These are phyloP conservation scores for Lordiphosa clarofinis DNA, from an alignment of 1,140 invertebrate species.

Conservation along the genomic window DNA sequence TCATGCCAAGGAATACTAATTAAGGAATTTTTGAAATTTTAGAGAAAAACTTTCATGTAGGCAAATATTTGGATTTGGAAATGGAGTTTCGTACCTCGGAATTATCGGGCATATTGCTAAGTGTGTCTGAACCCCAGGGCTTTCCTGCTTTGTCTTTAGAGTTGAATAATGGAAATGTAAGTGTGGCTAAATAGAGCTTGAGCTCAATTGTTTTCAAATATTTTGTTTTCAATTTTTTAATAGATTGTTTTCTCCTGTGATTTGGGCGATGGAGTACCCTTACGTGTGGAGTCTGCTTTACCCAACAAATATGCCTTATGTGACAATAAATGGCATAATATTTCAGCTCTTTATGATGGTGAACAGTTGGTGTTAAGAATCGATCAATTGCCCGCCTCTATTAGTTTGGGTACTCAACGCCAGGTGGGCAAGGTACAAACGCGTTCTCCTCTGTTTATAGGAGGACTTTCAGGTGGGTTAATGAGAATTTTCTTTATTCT, in stretches of 20 bases:
- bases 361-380: conserved; percentile 86
- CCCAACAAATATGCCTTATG: conserved; percentile 86
- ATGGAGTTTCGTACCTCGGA: conserved; percentile 92
- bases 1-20: neutral
- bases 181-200: conserved; percentile 17
- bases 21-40: neutral
- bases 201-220: neutral
- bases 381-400: conserved; percentile 83
- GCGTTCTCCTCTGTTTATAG: conserved; percentile 88
- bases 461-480: conserved; percentile 88
- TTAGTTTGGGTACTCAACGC: conserved; percentile 64
- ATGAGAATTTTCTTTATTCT: too few species aligned
- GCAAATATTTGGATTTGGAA: conserved; percentile 85
- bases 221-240: conserved; percentile 8
- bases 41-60: conserved; percentile 87
- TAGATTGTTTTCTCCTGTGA: conserved; percentile 86
- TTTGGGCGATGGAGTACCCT: conserved; percentile 83
- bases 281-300: conserved; percentile 82
- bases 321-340: conserved; percentile 93
- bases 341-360: conserved; percentile 87
- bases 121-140: conserved; percentile 84
- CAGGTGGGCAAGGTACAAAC: conserved; percentile 67
- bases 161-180: conserved; percentile 87
- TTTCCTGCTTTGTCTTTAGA: conserved; percentile 88
- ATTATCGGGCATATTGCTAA: conserved; percentile 89